Evolutionary conservation across 2,888 invertebrate species (phyloP), one percentile per base, ranked within the genome.

Genomic region (Aspidiotus rigidus): DNA sequence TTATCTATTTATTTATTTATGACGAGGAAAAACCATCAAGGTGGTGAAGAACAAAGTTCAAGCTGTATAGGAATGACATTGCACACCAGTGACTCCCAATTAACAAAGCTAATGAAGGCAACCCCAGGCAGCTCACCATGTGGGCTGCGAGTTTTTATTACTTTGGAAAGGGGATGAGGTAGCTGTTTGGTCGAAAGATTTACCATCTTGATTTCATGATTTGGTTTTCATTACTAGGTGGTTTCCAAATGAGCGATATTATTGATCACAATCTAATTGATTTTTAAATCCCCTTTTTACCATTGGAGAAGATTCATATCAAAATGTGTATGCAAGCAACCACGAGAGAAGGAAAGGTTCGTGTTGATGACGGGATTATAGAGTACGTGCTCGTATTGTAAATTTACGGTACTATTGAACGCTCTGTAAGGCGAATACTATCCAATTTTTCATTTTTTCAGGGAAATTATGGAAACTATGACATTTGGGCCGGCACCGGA

Each of bases 241-340:
- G 97, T 0, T 84, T 98, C 72, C 84, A 88, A 75, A 86, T 84
- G 75, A 88, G 93, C 69, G 85, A 87, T 72, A 81, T 93, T 0
- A 93, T 99, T 74, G 86, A 87, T 71, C 85, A 86, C 53, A 89
- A 89, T 78, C 81, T 97, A 59, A 91, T 99, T 71, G 95, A 96
- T 78, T 89, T 93, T 76, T 96, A 89, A 77, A 83, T 99, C 72
- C 98, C 99, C 60, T 99, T 98, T 77, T 79, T 99, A 73, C 98
- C 98, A 0, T 78, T 99, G 73, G 94, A 96, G 79, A 84, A 88
- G 74, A 77, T 79, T 2, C 97, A 98, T 78, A 86, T 98, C 0
- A 81, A 82, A 73, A 79, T 83, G 75, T 98, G 97, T 78, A 84
- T 92, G 40, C 75, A 79, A 69, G 84, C 85, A 53, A 88, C 88